Evolutionary conservation across 2,888 invertebrate species (phyloP), one percentile per base, ranked within the genome.

Genomic region (Cataglyphis rosenhaueri): DNA sequence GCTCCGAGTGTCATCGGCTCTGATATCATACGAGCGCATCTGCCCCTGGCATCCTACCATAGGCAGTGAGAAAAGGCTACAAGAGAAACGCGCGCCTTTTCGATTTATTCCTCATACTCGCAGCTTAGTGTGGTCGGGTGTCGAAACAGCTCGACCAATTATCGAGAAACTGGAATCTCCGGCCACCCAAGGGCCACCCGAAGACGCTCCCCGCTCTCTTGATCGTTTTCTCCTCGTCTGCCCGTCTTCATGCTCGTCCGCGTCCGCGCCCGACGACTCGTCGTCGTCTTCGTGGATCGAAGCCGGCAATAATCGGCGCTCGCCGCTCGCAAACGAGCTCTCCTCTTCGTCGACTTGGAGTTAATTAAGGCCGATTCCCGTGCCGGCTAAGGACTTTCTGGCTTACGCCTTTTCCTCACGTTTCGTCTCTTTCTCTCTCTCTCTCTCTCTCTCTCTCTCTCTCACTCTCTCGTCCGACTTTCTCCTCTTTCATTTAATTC

Each of bases 111-210:
- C 90, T 90, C 88, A 88, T 90, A 90, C 85, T 87, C 82, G 84
- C 73, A 83, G 85, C 74, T 73, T 75, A 91, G 87, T 91, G 93
- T 93, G 93, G 92, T 92, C 93, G 94, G 94, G 94, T 94, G 94
- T 94, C 92, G 94, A 94, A 94, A 94, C 94, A 94, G 94, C 93
- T 94, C 93, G 94, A 94, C 94, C 94, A 94, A 94, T 94, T 94
- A 94, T 94, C 93, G 94, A 93, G 94, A 94, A 94, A 94, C 94
- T 94, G 94, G 94, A 94, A 94, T 94, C 92, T 90, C 89, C 92
- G 92, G 90, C 92, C 93, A 92, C 92, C 92, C 93, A 93, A 85
- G 84, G 89, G 82, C 86, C 85, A 88, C 85, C 88, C 88, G 84
- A 84, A 84, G 85, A n/a, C 18, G 0, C 18, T 6, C 48, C 68